Evolutionary conservation across 2,113 vertebrate genomes (phyloP).

Genomic region (Phrynosoma blainvillii): DNA sequence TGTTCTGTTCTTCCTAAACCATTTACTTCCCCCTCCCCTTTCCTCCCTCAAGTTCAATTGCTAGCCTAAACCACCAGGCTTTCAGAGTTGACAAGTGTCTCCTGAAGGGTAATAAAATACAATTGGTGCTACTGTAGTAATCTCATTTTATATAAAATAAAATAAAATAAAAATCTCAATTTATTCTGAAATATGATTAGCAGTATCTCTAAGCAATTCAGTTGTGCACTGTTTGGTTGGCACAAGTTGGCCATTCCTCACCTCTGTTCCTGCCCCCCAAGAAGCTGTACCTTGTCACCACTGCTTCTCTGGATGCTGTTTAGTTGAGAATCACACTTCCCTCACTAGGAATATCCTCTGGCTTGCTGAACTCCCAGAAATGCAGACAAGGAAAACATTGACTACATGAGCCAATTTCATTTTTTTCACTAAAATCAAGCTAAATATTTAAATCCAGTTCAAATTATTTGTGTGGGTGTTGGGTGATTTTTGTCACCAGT

Average conservation of each 20-base stretch:
- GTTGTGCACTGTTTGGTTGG: constrained; percentile 42
- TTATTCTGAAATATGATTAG: constrained; percentile 62
- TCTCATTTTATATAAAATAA: constrained; percentile 22
- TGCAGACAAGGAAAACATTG: constrained; percentile 73
- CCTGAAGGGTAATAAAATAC: constrained; percentile 66
- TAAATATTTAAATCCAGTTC: constrained; percentile 74
- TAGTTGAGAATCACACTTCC: constrained; percentile 64
- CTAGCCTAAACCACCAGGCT: constrained; percentile 56
- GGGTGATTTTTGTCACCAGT: constrained; percentile 72
- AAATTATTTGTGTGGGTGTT: constrained; percentile 69
- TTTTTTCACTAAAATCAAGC: constrained; percentile 76
- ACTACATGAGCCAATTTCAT: constrained; percentile 70
- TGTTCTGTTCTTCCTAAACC: no score
- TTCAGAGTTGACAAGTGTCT: constrained; percentile 57
- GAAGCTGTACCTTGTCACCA: no score
- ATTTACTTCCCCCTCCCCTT: no score
- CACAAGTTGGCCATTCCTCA: no score
- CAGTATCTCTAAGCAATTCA: constrained; percentile 49
- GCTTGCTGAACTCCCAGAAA: constrained; percentile 59
- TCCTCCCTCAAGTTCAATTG: constrained; percentile 54
- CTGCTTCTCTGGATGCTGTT: constrained; percentile 29
- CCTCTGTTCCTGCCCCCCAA: no score
- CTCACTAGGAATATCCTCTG: constrained; percentile 64
- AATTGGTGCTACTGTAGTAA: constrained; percentile 55
- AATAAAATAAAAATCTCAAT: constrained; percentile 24